phyloP scores from a whole-genome alignment of 2,888 invertebrate genomes.

The Amphiduros pacificus region DNA sequence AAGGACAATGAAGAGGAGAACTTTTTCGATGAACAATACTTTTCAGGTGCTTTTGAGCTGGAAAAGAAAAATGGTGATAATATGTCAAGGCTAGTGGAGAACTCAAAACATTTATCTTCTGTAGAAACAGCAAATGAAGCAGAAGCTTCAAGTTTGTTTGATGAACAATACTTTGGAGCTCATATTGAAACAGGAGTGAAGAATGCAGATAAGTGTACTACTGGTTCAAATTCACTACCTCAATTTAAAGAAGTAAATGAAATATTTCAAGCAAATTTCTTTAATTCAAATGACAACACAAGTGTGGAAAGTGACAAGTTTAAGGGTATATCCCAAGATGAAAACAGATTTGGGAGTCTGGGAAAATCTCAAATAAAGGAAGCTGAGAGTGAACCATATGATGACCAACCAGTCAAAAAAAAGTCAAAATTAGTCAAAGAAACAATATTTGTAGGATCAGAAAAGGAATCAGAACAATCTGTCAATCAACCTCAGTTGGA shows the following conservation, averaged over 20 bases:
- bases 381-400: not conserved
- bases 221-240: too few relatives aligned
- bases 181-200: too few relatives aligned
- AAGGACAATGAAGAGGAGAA: too few relatives aligned
- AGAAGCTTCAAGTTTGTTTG: not conserved
- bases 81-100: not conserved
- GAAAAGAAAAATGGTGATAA: not conserved
- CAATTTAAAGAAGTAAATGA: too few relatives aligned
- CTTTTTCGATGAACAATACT: not conserved
- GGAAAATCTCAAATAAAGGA: not conserved
- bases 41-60: not conserved
- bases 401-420: too few relatives aligned
- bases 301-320: too few relatives aligned
- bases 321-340: too few relatives aligned
- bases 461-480: not conserved
- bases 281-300: too few relatives aligned
- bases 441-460: not conserved
- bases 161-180: not conserved
- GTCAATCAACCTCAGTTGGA: not conserved
- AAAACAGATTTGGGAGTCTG: not conserved
- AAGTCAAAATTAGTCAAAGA: too few relatives aligned
- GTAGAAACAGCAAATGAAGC: not conserved
- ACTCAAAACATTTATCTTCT: too few relatives aligned
- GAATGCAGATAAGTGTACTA: too few relatives aligned
- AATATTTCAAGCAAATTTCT: too few relatives aligned